Evolutionary conservation across 2,797 vertebrate species (phyloP), one percentile per base, ranked within the genome.

Genomic region (Gallinago solitaria): DNA sequence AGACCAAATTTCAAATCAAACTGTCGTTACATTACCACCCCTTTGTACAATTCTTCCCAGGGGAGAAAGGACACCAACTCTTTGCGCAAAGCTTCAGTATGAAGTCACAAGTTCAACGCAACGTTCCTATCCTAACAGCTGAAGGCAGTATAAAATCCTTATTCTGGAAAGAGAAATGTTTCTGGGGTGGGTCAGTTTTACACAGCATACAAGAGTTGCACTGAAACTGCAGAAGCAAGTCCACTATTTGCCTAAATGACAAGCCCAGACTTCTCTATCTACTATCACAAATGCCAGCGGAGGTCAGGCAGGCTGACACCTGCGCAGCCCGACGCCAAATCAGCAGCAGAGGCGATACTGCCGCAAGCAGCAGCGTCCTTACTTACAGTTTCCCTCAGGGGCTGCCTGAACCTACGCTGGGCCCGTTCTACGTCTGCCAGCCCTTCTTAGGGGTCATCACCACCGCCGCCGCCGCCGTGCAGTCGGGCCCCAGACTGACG

Each of bases 161-260:
- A 23, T 12, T 53, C 56, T 9, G 33, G 39, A 27, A 25, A 17
- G 5, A 56, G 5, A 64, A 32, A 1, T 6, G 10, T 24, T 37
- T 50, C 43, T 32, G 33, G 5, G 19, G 37, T 2, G 30, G 41
- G 25, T 30, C 33, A 43, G 3, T 32, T 37, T 51, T 12, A 69
- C 33, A 9, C 33, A 14, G 9, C 2, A 47, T 5, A 7, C 23
- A 6, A 41, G 4, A 37, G 5, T 0, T 24, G 65, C 0, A 1
- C n/a, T 47, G 54, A 51, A 15, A 35, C 10, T 3, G 1, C 33
- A 24, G 23, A 2, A 1, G 6, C 35, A 51, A 63, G 27, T 1
- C 35, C 13, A n/a, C 16, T 33, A 28, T 3, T 12, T 17, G 37
- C 33, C 10, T 3, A 20, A 53, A 16, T 1, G 10, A 7, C 51